Evolutionary conservation across 2,113 vertebrate species (phyloP), one percentile per base, ranked within the genome.

Genomic region (Odontesthes bonariensis): DNA sequence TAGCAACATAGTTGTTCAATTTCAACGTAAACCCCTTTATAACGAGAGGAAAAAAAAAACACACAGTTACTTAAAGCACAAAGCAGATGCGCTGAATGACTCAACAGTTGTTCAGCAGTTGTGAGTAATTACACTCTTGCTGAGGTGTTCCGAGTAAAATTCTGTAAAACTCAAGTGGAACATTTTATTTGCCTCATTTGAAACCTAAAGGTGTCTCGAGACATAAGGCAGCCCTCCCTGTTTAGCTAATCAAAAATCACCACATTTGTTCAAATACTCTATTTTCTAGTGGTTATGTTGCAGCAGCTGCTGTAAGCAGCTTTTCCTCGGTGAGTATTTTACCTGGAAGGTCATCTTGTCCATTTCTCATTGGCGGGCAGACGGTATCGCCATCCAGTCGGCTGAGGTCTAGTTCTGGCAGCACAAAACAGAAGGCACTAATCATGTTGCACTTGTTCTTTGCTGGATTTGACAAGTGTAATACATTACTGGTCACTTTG

Each of bases 331-430:
- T 5, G 9, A 22, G 35, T 32, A 17, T 74, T 84, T 91, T 90
- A 95, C 95, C 95, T 93, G 94, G 94, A 83, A 95, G 94, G 81
- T 95, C 95, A 76, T 95, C 95, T 79, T 95, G 94, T 88, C 93
- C 94, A 7, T 89, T 92, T 79, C 91, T 92, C 69, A 95, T 90
- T 32, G 93, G 89, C 6, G 95, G 95, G 64, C 95, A 95, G 74
- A 95, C 92, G 0, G 86, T 92, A 44, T 93, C 94, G 0, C 94
- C 95, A 61, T 95, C 95, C 79, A 95, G 62, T 54, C 95, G 83
- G 86, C 93, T 95, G 47, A 94, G 77, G 77, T 95, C 94, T 14
- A 94, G 75, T 78, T 95, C 94, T 95, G 84, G 68, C 32, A 22
- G 60, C 40, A 66, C 11, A 67, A 58, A 56, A 78, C 31, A 2